Base-by-base conservation (phyloP, 2,113 vertebrate genomes). In the Ophthalmolycus amberensis region DNA sequence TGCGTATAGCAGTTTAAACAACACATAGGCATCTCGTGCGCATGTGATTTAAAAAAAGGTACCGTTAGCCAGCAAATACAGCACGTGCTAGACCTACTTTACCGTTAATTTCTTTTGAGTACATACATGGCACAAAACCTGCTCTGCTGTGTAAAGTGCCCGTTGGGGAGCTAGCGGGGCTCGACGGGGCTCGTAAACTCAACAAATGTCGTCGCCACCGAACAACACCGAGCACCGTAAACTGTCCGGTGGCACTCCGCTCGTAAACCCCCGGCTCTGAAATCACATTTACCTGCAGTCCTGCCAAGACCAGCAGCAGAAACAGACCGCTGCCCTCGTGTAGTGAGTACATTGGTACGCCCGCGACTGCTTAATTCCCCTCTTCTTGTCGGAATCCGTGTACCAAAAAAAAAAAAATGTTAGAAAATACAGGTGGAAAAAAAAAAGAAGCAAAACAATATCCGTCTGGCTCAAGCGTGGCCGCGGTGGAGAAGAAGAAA, bases 251-350 rank as follows among this genome's bases (percentile, higher is more conserved):
- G 38, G 37, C 87, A 92, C 79, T 89, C 82, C 73, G 50, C 82
- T 81, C 12, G 34, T 32, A 48, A 71, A 50, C 50, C 6, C 75
- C 67, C 5, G 78, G 29, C 63, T 75, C 11, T 6, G 54, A 77
- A 42, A 50, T 44, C 14, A 63, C 75, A 40, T 73, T 46, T 95
- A 95, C 94, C 94, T 95, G 94, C 93, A 94, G 91, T 92, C 90
- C 93, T 71, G 91, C 92, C 74, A 93, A 76, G 86, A 94, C 71
- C 86, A 75, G 79, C 80, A 92, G 90, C 86, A 94, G 85, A 58
- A 94, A 84, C 87, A 92, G 87, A 56, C 85, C 92, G 88, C 91
- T 89, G 78, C 93, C 89, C 86, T 87, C 89, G 87, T 90, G 90
- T 85, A 80, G 88, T 74, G 86, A 84, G 88, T 86, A 93, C 94